Evolutionary conservation across 2,113 vertebrate species (phyloP).

Genomic region (Synodontis membranacea): DNA sequence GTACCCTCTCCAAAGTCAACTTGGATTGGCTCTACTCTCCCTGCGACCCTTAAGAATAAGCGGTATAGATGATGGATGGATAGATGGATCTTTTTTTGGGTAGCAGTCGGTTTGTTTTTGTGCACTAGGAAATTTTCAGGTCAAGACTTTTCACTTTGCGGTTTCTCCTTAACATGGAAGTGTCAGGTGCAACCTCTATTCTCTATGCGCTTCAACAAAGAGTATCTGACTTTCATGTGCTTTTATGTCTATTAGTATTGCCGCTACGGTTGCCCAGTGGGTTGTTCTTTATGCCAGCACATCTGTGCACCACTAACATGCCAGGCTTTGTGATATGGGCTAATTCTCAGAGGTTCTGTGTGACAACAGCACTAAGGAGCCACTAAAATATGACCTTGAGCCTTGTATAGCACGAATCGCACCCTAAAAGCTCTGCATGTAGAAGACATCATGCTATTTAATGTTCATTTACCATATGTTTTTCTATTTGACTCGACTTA

Average conservation of each 20-base stretch:
- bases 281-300: conserved; percentile 12
- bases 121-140: no score
- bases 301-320: conserved; percentile 1
- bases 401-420: conserved; percentile 1
- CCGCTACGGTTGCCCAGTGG: neutral
- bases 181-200: conserved; percentile 5
- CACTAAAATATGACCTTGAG: conserved; percentile 11
- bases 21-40: no score
- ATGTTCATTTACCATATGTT: neutral
- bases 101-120: no score
- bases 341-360: neutral
- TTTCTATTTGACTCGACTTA: neutral
- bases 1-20: no score
- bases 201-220: conserved; percentile 2
- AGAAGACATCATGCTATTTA: neutral
- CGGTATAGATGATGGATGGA: no score
- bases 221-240: conserved; percentile 7
- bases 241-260: conserved; percentile 1
- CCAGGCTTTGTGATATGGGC: conserved; percentile 6
- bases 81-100: no score
- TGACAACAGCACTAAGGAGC: neutral
- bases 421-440: neutral
- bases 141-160: no score
- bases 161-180: no score
- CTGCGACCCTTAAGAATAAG: no score